A percentile compares a stretch with the other conserved stretches of the same genome.
These are phyloP conservation scores for Dipodomys ordii DNA, from an alignment of 2,113 vertebrate genomes.

Conservation along the genomic window DNA sequence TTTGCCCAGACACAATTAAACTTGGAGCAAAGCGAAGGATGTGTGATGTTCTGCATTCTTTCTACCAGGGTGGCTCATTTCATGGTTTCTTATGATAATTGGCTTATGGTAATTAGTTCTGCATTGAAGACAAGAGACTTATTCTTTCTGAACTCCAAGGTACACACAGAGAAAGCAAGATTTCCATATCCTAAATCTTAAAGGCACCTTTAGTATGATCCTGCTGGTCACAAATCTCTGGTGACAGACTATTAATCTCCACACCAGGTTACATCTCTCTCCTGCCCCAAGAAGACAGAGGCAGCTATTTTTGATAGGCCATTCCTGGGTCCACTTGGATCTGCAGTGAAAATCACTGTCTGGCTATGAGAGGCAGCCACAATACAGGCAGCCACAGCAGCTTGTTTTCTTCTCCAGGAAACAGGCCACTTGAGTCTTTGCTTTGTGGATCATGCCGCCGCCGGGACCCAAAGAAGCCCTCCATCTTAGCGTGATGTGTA, in stretches of 20 bases:
- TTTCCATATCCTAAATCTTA: not conserved
- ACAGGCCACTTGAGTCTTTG: not conserved
- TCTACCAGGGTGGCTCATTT: not conserved
- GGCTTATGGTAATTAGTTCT: not conserved
- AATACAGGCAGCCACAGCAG: rapidly evolving
- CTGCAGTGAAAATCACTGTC: not conserved
- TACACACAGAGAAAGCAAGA: not conserved
- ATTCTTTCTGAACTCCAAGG: not conserved
- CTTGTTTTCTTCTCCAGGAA: not conserved
- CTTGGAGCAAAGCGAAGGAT: not conserved
- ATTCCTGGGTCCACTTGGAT: not conserved
- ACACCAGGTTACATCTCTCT: not conserved
- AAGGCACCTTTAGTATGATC: not conserved
- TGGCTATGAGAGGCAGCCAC: not conserved
- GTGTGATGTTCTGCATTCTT: not conserved
- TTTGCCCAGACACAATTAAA: not conserved
- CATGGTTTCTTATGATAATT: not conserved
- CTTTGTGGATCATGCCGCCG: not conserved
- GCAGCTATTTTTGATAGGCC: not conserved
- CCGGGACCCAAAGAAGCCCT: not conserved
- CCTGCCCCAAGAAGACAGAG: too few species aligned
- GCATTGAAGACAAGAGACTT: not conserved
- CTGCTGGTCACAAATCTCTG: not conserved
- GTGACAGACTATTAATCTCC: not conserved
- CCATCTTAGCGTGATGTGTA: not conserved